Evolutionary conservation across 2,888 invertebrate genomes (phyloP).

Genomic region (Cephalotes varians): DNA sequence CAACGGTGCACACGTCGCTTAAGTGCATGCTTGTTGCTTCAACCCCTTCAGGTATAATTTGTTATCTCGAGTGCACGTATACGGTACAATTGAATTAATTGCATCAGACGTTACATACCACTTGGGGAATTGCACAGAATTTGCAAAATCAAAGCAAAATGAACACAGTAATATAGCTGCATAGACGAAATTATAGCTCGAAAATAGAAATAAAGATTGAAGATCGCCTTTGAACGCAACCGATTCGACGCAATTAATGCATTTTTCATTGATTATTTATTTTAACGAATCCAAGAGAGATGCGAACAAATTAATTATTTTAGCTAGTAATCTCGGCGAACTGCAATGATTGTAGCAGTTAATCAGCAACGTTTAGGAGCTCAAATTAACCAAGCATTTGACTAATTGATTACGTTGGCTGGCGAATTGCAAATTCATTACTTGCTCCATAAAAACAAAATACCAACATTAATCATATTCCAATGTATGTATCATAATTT

Average conservation of each 20-base stretch:
- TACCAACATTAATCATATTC: neutral
- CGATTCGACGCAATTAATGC: neutral
- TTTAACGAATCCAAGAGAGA: neutral
- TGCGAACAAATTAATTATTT: slow-evolving; percentile 15
- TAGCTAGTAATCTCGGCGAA: neutral
- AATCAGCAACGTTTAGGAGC: neutral
- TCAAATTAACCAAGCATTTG: neutral
- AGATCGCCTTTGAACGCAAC: neutral
- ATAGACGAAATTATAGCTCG: neutral
- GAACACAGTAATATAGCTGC: neutral
- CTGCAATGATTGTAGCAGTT: neutral
- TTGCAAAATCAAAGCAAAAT: neutral
- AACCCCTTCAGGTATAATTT: slow-evolving; percentile 36
- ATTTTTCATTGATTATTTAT: neutral
- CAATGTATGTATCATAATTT: neutral
- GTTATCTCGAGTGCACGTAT: slow-evolving; percentile 19
- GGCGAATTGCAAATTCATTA: neutral
- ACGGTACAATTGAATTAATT: slow-evolving; percentile 36
- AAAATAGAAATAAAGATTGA: neutral
- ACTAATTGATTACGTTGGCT: slow-evolving; percentile 10
- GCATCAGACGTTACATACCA: neutral
- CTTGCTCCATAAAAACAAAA: neutral
- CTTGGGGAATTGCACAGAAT: neutral
- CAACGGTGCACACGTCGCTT: neutral
- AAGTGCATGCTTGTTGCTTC: slow-evolving; percentile 46